Conservation (phyloP, 2,888 invertebrate genomes). For the Cylindroiulus punctatus region DNA sequence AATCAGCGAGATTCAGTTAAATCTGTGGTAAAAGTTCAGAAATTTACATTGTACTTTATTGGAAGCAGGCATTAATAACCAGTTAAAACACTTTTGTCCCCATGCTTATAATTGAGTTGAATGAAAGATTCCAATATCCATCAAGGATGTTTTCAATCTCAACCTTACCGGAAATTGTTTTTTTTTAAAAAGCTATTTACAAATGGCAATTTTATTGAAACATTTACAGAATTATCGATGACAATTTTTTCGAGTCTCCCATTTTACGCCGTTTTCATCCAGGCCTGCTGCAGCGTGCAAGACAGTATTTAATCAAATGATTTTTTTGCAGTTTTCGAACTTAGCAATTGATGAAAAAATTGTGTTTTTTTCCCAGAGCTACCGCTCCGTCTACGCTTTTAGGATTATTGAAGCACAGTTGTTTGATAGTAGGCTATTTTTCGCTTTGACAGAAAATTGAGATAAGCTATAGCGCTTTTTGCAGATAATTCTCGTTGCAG, state of each 20-base stretch:
- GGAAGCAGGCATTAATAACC: too few species aligned
- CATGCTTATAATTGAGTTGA: too few species aligned
- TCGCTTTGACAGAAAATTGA: constrained; percentile 18
- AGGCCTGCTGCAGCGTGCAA: background rate
- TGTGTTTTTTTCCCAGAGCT: background rate
- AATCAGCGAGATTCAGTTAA: too few species aligned
- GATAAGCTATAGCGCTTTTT: constrained; percentile 11
- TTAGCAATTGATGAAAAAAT: background rate
- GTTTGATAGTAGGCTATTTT: constrained; percentile 18
- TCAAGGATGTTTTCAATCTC: background rate
- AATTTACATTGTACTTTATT: too few species aligned
- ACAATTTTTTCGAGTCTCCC: background rate
- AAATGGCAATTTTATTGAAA: too few species aligned
- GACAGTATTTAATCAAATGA: background rate
- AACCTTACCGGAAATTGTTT: background rate
- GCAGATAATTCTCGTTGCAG: background rate
- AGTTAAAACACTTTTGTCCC: too few species aligned
- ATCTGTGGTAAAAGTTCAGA: too few species aligned
- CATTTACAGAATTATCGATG: background rate
- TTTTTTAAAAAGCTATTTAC: too few species aligned
- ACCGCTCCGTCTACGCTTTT: background rate
- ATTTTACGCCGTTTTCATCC: background rate
- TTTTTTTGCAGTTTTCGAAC: background rate
- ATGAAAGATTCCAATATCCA: too few species aligned
- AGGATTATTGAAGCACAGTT: constrained; percentile 18